Evolutionary conservation across 2,888 invertebrate genomes (phyloP), one percentile per base, ranked within the genome.

Genomic region (Heliconius ismenius): DNA sequence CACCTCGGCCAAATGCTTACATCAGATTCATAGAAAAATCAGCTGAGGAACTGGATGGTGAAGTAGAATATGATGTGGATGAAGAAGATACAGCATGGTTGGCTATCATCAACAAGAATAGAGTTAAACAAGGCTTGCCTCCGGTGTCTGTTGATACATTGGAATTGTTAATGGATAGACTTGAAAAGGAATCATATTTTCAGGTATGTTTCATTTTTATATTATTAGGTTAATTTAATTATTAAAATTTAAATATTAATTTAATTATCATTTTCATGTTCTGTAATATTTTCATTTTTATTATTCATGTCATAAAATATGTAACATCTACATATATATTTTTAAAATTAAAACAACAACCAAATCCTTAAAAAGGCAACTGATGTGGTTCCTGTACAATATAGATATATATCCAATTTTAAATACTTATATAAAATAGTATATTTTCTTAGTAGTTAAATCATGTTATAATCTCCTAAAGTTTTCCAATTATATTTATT

Each of bases 51-150:
- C 92, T 99, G 39, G 99, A 99, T 87, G 98, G 98, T 77, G 98
- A 97, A 85, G 96, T 96, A 11, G 99, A 99, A 89, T 99, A 99
- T 94, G 99, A 99, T 92, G 97, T 99, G 83, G 99, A 99, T 89
- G 99, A 99, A 88, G 99, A 99, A 93, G 99, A 99, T 86, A 97
- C 97, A 21, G 98, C 98, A 0, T 99, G 99, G 99, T 91, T 99
- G 79, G 95, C 96, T 58, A 95, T 98, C 75, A 96, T 98, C 82
- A 99, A 99, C 89, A 97, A 98, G 83, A 95, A 96, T 82, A 95
- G 99, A 70, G 95, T 95, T 75, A 95, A 96, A 64, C 95, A 96
- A 74, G 96, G 96, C 2, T 88, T 98, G 54, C 95, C 96, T 4
- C 94, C 96, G 0, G 97, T 99, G n/a, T 96, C 97, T 63, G 97